Evolutionary conservation across 2,888 invertebrate species (phyloP), one percentile per base, ranked within the genome.

Genomic region (Andricus curvator): DNA sequence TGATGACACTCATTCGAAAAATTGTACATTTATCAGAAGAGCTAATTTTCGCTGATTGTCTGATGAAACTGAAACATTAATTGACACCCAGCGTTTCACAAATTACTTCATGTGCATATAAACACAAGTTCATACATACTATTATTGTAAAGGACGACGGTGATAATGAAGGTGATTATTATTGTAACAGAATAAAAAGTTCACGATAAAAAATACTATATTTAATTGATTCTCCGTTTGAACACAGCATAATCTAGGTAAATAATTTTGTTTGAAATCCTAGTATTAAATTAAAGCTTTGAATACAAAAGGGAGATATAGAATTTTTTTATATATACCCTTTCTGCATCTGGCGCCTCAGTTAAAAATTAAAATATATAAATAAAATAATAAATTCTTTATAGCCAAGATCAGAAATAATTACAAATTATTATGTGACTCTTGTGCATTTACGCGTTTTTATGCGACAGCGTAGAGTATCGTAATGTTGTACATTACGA

Each of bases 101-200:
- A 51, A 20, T 51, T 9, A 51, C 51, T n/a, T 51, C 51, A 51
- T 51, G 20, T 66, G 81, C 81, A 85, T 83, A 82, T 82, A 84
- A 80, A 83, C 85, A 84, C 84, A 86, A 85, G 85, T 85, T 86
- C 83, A 85, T 85, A 86, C 83, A 85, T 85, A 86, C 82, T 86
- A 86, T 86, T 85, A 86, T 85, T 85, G 80, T 87, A 85, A 86
- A 56, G 83, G 85, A 83, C 77, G 83, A 85, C 84, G 83, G 81
- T 84, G 84, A 86, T 86, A 84, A 88, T 82, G 85, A 87, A 86
- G 86, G 88, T 88, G 86, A 88, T 88, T 89, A 89, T 86, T 88
- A 88, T 86, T 89, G 87, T 89, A 89, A 89, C 88, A 88, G 86
- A 90, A 90, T 90, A 90, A 90, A 90, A 89, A 82, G 88, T 90